These are phyloP conservation scores for Scaptomyza caliginosa DNA, from an alignment of 2,888 invertebrate species.

Conservation along the genomic window DNA sequence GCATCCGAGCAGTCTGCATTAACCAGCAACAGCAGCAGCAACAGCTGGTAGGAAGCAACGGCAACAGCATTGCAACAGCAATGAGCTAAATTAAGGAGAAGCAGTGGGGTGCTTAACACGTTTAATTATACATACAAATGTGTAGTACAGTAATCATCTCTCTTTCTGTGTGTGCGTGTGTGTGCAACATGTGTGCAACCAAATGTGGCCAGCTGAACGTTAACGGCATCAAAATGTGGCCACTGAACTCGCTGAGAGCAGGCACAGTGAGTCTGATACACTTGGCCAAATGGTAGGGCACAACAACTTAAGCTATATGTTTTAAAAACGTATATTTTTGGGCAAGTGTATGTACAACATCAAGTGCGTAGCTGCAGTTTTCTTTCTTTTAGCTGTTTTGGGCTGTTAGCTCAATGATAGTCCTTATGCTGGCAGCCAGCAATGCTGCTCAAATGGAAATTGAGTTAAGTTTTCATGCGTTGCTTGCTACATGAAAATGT, in stretches of 20 bases:
- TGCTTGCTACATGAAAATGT: conserved; percentile 51
- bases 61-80: conserved; percentile 12
- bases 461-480: conserved; percentile 36
- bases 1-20: conserved; percentile 28
- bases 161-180: not conserved
- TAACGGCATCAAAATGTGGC: conserved; percentile 43
- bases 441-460: conserved; percentile 43
- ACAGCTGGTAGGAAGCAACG: conserved; percentile 28
- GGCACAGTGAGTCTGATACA: not conserved
- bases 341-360: conserved; percentile 22
- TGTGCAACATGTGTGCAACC: conserved; percentile 62
- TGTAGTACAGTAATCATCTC: conserved; percentile 6
- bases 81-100: conserved; percentile 50
- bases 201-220: conserved; percentile 35
- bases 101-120: conserved; percentile 10
- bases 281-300: not conserved
- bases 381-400: conserved; percentile 52
- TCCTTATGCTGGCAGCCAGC: conserved; percentile 10
- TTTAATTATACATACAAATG: conserved; percentile 21
- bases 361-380: conserved; percentile 65
- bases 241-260: conserved; percentile 33
- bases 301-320: too few species aligned
- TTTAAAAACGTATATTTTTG: too few species aligned
- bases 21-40: conserved; percentile 15
- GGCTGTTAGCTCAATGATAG: conserved; percentile 42